These are phyloP conservation scores for Thereva unica DNA, from an alignment of 2,888 invertebrate species.

Conservation along the genomic window DNA sequence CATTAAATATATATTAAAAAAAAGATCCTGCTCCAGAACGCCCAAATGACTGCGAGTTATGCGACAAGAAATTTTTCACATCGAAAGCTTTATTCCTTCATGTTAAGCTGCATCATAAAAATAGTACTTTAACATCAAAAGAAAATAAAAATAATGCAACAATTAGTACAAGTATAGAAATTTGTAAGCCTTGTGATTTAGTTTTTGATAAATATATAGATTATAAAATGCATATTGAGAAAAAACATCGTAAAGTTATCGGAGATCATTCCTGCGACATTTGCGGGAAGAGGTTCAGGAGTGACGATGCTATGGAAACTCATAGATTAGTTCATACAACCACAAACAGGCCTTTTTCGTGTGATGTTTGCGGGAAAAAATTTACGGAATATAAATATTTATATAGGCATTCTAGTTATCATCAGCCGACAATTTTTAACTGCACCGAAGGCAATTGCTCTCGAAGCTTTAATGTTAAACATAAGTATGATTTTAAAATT, in stretches of 20 bases:
- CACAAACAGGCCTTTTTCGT: slow-evolving; percentile 2
- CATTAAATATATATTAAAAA: too few species aligned
- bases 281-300: slow-evolving; percentile 18
- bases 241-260: not conserved
- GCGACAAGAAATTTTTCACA: slow-evolving; percentile 29
- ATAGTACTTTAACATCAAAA: not conserved
- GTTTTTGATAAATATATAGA: slow-evolving; percentile 11
- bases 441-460: slow-evolving; percentile 6
- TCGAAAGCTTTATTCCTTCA: slow-evolving; percentile 15
- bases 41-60: slow-evolving; percentile 7
- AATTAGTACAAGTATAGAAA: slow-evolving; percentile 3
- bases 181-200: slow-evolving; percentile 11
- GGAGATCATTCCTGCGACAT: slow-evolving; percentile 16
- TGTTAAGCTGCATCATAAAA: slow-evolving; percentile 24
- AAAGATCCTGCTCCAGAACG: not conserved
- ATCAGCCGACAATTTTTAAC: slow-evolving; percentile 10
- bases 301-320: slow-evolving; percentile 11
- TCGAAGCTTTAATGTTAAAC: slow-evolving; percentile 12
- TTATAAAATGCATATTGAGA: slow-evolving; percentile 9
- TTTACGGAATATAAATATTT: slow-evolving; percentile 23
- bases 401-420: slow-evolving; percentile 19
- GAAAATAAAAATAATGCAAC: too few species aligned
- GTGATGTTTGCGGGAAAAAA: slow-evolving; percentile 25
- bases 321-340: slow-evolving; percentile 13
- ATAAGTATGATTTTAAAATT: slow-evolving; percentile 5